A percentile compares a stretch with the other conserved stretches of the same genome.
phyloP scores from a whole-genome alignment of 2,888 invertebrate species.

The Leptogaster cylindrica region DNA sequence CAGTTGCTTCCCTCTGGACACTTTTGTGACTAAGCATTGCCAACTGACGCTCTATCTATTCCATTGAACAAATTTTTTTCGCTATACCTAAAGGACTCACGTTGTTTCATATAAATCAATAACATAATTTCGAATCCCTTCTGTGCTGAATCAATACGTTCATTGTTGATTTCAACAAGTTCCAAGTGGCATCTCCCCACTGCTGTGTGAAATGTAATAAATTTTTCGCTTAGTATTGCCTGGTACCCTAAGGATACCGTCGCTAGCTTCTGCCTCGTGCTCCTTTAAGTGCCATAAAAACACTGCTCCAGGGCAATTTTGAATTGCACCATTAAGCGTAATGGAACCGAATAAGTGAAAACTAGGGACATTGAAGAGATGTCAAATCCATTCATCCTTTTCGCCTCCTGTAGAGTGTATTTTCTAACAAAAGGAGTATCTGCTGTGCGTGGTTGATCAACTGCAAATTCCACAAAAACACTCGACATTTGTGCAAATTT shows the following conservation, averaged over 20 bases:
- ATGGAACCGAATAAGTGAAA: constrained; percentile 26
- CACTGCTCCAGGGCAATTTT: constrained; percentile 16
- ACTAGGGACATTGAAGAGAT: constrained; percentile 9
- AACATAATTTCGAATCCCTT: constrained; percentile 6
- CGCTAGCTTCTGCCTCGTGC: neutral
- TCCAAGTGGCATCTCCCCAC: neutral
- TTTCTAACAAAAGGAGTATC: constrained; percentile 1
- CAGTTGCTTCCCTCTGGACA: too few relatives aligned
- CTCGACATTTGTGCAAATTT: too few relatives aligned
- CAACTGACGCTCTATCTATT: too few relatives aligned
- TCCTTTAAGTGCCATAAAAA: constrained; percentile 23
- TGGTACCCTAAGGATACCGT: neutral
- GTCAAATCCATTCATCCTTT: constrained; percentile 8
- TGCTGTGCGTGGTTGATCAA: too few relatives aligned
- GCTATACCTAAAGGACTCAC: neutral
- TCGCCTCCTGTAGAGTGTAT: neutral
- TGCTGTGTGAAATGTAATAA: constrained; percentile 7
- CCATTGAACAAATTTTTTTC: too few relatives aligned
- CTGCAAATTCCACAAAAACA: too few relatives aligned
- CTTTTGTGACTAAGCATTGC: too few relatives aligned
- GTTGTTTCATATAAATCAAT: neutral
- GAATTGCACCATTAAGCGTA: constrained; percentile 26
- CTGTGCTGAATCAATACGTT: constrained; percentile 3
- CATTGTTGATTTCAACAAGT: constrained; percentile 2
- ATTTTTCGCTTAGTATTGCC: constrained; percentile 1